Evolutionary conservation across 2,888 invertebrate genomes (phyloP), one percentile per base, ranked within the genome.

Genomic region (Hypercompe scribonia): DNA sequence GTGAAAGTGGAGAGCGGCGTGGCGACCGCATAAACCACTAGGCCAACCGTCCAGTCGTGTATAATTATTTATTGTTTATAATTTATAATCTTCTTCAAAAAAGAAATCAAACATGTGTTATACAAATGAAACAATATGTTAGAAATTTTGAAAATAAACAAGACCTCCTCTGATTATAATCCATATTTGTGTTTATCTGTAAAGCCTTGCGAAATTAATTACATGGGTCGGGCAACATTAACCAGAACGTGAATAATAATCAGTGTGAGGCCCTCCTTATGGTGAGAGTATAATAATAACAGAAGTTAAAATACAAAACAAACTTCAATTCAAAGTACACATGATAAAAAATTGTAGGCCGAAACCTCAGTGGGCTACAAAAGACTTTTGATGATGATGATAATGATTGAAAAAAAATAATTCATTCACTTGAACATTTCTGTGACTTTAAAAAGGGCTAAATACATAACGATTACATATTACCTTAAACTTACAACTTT

Each of bases 121-220:
- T n/a, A 72, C 71, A 72, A 71, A 70, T 68, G 74, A 73, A 69
- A 65, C 72, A 70, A 63, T 67, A 70, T 74, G 77, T 78, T 70
- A 75, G 69, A 80, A 80, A 70, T 78, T 67, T 66, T 68, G 68
- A 72, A 79, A 42, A 77, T 78, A 85, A 86, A 85, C 84, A 81
- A 72, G 7, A 66, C 68, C 74, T 74, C 75, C 63, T 78, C 78
- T 78, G 75, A 84, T 85, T 82, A 84, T 80, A 82, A 75, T 76
- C 78, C 78, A 73, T 82, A 81, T 82, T 81, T 82, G 75, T 86
- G 82, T 84, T 83, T 83, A 82, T 83, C 75, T 79, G 74, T 75
- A 83, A 81, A 78, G 77, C 82, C 79, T 81, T 76, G 72, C 73
- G 81, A 86, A 83, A 87, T 86, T 86, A 88, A 87, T 88, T 86